Conservation (phyloP, 2,888 invertebrate genomes). For the Drosophila yooni region DNA sequence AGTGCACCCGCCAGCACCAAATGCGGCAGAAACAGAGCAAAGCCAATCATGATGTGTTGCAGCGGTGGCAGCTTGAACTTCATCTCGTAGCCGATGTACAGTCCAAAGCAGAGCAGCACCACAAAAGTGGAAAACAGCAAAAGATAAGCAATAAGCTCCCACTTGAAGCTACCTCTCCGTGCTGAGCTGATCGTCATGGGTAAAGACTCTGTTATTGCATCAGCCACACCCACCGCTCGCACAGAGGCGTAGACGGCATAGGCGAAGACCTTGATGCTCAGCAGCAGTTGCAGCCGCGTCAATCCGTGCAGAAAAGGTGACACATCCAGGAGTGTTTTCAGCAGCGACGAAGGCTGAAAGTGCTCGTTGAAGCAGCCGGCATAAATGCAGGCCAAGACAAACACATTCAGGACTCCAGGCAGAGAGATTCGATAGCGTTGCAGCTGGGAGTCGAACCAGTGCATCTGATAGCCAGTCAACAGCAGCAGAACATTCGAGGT, state of each 20-base stretch:
- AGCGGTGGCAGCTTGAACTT: conserved; percentile 78
- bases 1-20: conserved; percentile 68
- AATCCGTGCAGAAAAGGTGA: conserved; percentile 74
- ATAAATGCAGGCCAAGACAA: conserved; percentile 51
- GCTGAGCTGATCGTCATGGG: background rate
- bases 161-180: background rate
- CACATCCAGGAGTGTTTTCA: conserved; percentile 67
- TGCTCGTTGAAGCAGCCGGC: conserved; percentile 76
- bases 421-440: conserved; percentile 52
- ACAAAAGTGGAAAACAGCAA: conserved; percentile 68
- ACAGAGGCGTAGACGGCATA: conserved; percentile 67
- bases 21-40: conserved; percentile 81
- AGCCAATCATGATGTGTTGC: conserved; percentile 69
- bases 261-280: conserved; percentile 73
- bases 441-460: conserved; percentile 54
- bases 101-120: conserved; percentile 56
- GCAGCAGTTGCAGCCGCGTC: conserved; percentile 68
- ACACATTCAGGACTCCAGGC: conserved; percentile 38
- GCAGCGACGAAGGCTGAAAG: conserved; percentile 63
- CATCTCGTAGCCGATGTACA: conserved; percentile 80
- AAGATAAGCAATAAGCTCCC: conserved; percentile 59
- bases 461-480: conserved; percentile 59
- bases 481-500: conserved; percentile 55
- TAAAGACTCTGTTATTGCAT: conserved; percentile 50
- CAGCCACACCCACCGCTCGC: conserved; percentile 51